Evolutionary conservation across 2,888 invertebrate species (phyloP).

Genomic region (Biston stratarius): DNA sequence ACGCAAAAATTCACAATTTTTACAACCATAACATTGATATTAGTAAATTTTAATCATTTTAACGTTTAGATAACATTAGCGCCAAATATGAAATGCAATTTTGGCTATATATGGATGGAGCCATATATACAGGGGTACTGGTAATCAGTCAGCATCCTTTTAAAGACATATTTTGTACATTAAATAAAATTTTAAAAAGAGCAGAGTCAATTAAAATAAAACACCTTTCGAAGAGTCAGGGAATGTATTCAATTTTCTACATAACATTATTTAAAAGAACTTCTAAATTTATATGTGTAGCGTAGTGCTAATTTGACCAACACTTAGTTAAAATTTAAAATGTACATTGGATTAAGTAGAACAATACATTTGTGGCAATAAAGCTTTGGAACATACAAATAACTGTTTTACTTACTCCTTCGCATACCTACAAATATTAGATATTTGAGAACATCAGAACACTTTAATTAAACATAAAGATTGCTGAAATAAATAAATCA

Average conservation of each 20-base stretch:
- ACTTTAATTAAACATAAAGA: conserved; percentile 23
- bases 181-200: not conserved
- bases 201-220: conserved; percentile 18
- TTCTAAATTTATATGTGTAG: not conserved
- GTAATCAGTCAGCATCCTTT: too few species aligned
- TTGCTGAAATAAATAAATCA: conserved; percentile 53
- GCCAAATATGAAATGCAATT: too few species aligned
- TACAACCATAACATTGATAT: too few species aligned
- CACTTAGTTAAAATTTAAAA: not conserved
- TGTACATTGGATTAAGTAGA: not conserved
- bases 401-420: not conserved
- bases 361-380: not conserved
- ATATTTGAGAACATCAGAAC: conserved; percentile 15
- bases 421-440: not conserved
- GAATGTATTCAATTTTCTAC: conserved; percentile 55
- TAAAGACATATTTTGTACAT: too few species aligned
- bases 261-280: conserved; percentile 29
- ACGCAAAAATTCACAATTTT: too few species aligned
- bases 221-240: conserved; percentile 35
- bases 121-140: too few species aligned
- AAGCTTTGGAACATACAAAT: conserved; percentile 4
- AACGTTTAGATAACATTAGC: too few species aligned
- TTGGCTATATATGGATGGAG: too few species aligned
- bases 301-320: conserved; percentile 3
- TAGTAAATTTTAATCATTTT: too few species aligned